Evolutionary conservation across 2,888 invertebrate genomes (phyloP), one percentile per base, ranked within the genome.

Genomic region (Chironomus riparius): DNA sequence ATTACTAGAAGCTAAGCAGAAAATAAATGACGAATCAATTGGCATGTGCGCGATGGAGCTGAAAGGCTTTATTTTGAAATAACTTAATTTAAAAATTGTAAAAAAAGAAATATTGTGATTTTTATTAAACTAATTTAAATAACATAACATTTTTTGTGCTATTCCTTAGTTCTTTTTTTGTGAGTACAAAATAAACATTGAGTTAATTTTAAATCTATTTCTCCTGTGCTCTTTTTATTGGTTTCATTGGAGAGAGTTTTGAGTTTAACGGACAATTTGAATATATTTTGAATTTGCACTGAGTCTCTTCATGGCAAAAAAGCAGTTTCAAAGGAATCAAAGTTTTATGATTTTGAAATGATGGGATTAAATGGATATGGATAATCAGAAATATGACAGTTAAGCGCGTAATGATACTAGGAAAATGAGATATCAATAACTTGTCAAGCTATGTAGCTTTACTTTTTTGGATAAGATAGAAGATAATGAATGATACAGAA

Each of bases 1-100:
- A 68, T 82, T 84, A 79, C 80, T 84, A 48, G 80, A 82, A 72
- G 79, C 79, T 47, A 77, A 80, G 50, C 78, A 81, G 12, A 77
- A 78, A 18, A 77, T 81, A 2, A 77, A 79, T 47, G 77, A 79
- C 6, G 81, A 82, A 65, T 78, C 79, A 74, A 79, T 83, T 18
- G 80, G 80, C 0, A 77, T 84, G 13, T 84, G 84, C 76, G 82
- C 84, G 2, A 83, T 84, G 83, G 83, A 84, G 68, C 80, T 84
- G 50, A 81, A 81, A 77, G 83, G 82, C 18, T 83, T 82, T 78
- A 81, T 83, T 18, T 76, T 80, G 7, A 68, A 68, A 22, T 50
- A 72, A 61, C 65, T 65, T 65, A 65, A 38, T 10, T 38, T 38
- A 3, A 38, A 28, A 38, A 38, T 38, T 38, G 38, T 38, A 38